Conservation (phyloP, 1,140 invertebrate genomes). For the Cydia fagiglandana region DNA sequence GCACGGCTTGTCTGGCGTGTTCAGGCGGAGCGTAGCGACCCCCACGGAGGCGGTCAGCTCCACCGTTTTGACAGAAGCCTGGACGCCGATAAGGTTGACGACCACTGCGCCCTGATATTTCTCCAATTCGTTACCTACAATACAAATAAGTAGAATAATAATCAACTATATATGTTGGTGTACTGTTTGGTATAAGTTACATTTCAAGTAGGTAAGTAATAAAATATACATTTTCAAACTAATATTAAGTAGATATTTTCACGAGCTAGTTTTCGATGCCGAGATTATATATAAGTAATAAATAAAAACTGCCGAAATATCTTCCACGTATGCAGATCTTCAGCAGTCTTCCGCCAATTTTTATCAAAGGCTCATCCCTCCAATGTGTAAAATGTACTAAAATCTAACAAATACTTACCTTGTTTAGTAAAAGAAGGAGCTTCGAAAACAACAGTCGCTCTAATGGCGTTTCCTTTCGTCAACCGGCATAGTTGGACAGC, state of each 20-base stretch:
- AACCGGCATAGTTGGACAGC: constrained; percentile 65
- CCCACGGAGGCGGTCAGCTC: constrained; percentile 58
- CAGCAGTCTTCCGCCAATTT: too few relatives aligned
- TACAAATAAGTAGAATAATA: constrained; percentile 22
- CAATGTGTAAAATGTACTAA: constrained; percentile 34
- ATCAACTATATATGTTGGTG: background rate
- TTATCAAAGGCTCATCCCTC: too few relatives aligned
- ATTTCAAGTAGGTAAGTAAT: too few relatives aligned
- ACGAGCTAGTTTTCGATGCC: too few relatives aligned
- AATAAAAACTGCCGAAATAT: too few relatives aligned
- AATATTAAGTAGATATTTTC: too few relatives aligned
- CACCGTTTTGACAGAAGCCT: constrained; percentile 57
- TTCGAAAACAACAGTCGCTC: constrained; percentile 60
- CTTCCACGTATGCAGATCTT: too few relatives aligned
- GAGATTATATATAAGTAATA: too few relatives aligned
- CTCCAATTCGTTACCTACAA: constrained; percentile 52
- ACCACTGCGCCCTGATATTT: constrained; percentile 56
- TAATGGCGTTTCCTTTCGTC: constrained; percentile 62
- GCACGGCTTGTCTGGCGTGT: constrained; percentile 44
- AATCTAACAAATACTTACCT: constrained; percentile 46
- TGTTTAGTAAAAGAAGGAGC: constrained; percentile 54
- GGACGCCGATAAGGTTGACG: constrained; percentile 59
- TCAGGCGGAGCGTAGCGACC: constrained; percentile 47
- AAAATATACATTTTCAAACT: too few relatives aligned
- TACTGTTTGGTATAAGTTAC: too few relatives aligned